Conservation (phyloP, 2,888 invertebrate genomes). For the Microplitis manilae region DNA sequence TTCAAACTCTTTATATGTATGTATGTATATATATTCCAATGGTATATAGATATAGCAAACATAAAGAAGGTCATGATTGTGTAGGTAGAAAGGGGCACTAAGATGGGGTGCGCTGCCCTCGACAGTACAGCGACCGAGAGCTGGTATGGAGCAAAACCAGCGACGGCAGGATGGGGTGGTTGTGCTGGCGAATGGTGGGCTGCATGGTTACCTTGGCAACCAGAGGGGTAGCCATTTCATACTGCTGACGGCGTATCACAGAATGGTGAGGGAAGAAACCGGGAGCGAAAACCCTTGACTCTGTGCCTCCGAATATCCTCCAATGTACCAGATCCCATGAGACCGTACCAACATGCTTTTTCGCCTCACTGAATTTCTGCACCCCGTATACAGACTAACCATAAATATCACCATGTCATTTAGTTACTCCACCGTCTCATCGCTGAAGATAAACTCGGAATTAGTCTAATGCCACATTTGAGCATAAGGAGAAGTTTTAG, state of each 20-base stretch:
- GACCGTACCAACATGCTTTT: constrained; percentile 37
- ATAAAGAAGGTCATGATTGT: constrained; percentile 44
- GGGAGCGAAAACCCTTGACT: constrained; percentile 55
- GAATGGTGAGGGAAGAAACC: constrained; percentile 35
- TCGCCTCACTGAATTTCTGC: constrained; percentile 37
- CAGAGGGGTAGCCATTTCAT: constrained; percentile 68
- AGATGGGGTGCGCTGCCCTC: constrained; percentile 48
- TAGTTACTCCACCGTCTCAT: constrained; percentile 40
- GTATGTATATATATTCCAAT: constrained; percentile 37
- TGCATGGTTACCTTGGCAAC: constrained; percentile 64
- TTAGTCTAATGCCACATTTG: constrained; percentile 55
- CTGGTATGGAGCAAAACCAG: constrained; percentile 17
- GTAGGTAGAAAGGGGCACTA: constrained; percentile 45
- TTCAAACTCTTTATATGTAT: constrained; percentile 21
- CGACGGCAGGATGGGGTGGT: constrained; percentile 52
- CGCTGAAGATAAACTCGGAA: constrained; percentile 49
- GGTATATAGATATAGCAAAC: constrained; percentile 40
- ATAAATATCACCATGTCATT: constrained; percentile 41
- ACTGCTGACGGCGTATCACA: constrained; percentile 68
- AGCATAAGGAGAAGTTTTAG: constrained; percentile 13
- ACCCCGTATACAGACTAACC: constrained; percentile 25
- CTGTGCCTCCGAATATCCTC: constrained; percentile 51
- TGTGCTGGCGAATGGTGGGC: constrained; percentile 65
- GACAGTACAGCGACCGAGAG: constrained; percentile 16
- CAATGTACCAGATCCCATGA: constrained; percentile 33